phyloP scores from a whole-genome alignment of 2,888 invertebrate species.

The Eristalis arbustorum region DNA sequence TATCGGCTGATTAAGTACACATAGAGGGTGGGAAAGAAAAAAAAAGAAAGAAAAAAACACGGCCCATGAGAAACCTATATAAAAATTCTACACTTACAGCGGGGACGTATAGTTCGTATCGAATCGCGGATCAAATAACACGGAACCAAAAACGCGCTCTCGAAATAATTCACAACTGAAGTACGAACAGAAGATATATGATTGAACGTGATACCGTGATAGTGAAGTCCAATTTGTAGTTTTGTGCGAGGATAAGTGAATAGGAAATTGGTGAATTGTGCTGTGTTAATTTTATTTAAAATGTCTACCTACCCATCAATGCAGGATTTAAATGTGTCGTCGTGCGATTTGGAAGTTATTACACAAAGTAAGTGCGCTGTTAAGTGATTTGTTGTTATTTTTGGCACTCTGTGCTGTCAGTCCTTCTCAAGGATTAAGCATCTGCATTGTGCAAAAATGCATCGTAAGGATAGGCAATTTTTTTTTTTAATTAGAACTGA shows the following conservation, averaged over 20 bases:
- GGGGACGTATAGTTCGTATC: slow-evolving; percentile 34
- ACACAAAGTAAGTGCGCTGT: slow-evolving; percentile 45
- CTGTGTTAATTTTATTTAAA: background rate
- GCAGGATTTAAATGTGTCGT: background rate
- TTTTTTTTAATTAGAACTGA: too few species aligned
- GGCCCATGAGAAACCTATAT: slow-evolving; percentile 36
- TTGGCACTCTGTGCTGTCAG: background rate
- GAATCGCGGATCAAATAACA: slow-evolving; percentile 64
- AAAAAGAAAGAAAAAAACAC: slow-evolving; percentile 17
- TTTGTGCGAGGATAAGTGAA: background rate
- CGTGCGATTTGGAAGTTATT: slow-evolving; percentile 7
- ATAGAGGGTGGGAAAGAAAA: slow-evolving; percentile 29
- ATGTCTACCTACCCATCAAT: too few species aligned
- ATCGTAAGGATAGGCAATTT: too few species aligned
- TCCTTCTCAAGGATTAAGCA: background rate
- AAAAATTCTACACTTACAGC: slow-evolving; percentile 47
- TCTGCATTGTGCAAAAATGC: too few species aligned
- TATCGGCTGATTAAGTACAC: slow-evolving; percentile 52
- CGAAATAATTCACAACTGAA: background rate
- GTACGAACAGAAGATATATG: background rate
- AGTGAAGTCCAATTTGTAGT: background rate
- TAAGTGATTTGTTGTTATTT: background rate
- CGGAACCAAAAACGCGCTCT: background rate
- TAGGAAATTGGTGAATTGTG: background rate
- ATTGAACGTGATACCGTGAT: background rate